phyloP scores from a whole-genome alignment of 2,888 invertebrate genomes.

The Synergus laeviventris region DNA sequence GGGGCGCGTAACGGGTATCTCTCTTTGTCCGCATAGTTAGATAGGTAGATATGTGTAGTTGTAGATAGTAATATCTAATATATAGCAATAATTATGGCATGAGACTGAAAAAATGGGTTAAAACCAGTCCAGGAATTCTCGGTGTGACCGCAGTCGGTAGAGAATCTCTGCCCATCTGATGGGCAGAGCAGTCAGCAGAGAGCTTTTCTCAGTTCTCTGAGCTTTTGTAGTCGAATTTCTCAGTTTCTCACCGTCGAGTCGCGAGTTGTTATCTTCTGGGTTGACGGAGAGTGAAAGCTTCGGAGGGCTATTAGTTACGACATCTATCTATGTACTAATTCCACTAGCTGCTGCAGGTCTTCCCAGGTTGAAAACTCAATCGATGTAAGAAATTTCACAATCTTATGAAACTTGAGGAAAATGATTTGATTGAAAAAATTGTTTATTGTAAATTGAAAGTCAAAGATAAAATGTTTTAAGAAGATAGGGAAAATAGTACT shows the following conservation, averaged over 20 bases:
- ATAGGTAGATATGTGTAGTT: no score
- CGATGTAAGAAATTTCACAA: no score
- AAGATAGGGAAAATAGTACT: no score
- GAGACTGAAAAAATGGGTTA: no score
- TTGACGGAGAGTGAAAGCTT: background rate
- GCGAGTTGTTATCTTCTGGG: background rate
- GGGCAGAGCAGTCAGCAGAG: no score
- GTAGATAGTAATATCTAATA: background rate
- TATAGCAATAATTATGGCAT: background rate
- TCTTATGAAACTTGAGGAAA: no score
- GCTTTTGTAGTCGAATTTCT: background rate
- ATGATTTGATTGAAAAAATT: no score
- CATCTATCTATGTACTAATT: constrained; percentile 1
- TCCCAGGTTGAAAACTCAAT: no score
- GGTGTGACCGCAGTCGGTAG: constrained; percentile 12
- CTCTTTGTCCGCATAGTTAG: constrained; percentile 32
- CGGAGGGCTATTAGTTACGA: background rate
- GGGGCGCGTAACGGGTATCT: background rate
- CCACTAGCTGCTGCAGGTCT: no score
- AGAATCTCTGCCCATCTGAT: no score
- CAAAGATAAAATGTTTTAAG: no score
- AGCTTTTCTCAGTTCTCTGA: background rate
- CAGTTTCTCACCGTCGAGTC: background rate
- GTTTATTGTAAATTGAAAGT: no score
- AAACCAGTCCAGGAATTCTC: background rate